Evolutionary conservation across 2,797 vertebrate genomes (phyloP), one percentile per base, ranked within the genome.

Genomic region (Todus mexicanus): DNA sequence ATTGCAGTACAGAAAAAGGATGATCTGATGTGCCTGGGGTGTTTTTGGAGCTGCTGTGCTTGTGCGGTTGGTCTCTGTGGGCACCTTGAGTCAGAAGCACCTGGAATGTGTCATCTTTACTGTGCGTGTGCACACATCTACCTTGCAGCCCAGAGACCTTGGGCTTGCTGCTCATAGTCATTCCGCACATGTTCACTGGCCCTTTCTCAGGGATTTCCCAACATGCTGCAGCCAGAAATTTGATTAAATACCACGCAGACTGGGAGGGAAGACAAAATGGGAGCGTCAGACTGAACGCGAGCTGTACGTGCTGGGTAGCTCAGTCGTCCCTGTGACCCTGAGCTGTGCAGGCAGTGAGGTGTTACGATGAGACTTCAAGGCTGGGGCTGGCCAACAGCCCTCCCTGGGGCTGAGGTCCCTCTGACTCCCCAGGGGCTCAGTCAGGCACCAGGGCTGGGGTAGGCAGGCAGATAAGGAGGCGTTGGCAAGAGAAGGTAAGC

Each of bases 21-120:
- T 72, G 70, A 69, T 74, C 71, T 69, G 61, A 45, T 81, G 73
- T 81, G 79, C 84, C 63, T 1, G 3, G 63, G 50, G 76, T 75
- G 66, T 15, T 90, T 87, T 15, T 83, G 66, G 89, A 89, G 66
- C 76, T 73, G 65, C 75, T 85, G 87, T 89, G 54, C 71, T 66
- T 7, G 2, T 88, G 73, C 83, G 80, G 72, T 90, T 85, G 85
- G 43, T 73, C 88, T 90, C 47, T 47, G 31, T 12, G 18, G 50
- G 43, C 70, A 66, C 89, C 66, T 93, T 61, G 35, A 7, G 5
- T 87, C 84, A 69, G 69, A 56, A 59, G 50, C 63, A 84, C 59
- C 70, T 85, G 92, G 59, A 85, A 59, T 1, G 1, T 25, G 63
- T 93, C 82, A 45, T 48, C 83, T 91, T 63, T 51, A 57, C 73